Evolutionary conservation across 2,797 vertebrate species (phyloP), one percentile per base, ranked within the genome.

Genomic region (Sorex maritimensis): DNA sequence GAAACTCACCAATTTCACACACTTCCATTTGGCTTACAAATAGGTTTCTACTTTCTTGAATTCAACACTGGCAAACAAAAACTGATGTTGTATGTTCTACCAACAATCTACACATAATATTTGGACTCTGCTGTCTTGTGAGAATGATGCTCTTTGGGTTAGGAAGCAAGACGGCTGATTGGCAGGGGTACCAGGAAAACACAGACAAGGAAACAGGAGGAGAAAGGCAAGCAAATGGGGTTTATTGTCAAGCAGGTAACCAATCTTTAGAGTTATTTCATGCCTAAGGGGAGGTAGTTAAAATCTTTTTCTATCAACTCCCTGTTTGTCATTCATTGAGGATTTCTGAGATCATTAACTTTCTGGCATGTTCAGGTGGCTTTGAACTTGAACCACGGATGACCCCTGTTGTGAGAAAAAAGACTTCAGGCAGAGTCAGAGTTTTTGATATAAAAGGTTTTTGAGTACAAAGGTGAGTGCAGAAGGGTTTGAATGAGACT

Each of bases 1-100:
- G 77, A 91, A 80, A 87, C 23, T 90, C 63, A 28, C 61, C 69
- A 78, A 89, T 24, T 65, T 34, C 74, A 83, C 58, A 85, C 41
- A 49, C 46, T 83, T 90, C 65, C 10, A 30, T 79, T 88, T 79
- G 61, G 44, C 58, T 86, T 52, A 38, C 34, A 61, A 88, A 80
- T 63, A 19, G 24, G 19, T 61, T 77, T 28, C 72, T 90, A 41
- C 26, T 92, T 84, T 68, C 19, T 30, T 28, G 8, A 83, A 58
- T 63, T 86, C 58, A 81, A 19, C n/a, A 15, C 8, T 69, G 17
- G 78, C 24, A 86, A 88, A 82, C 73, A 88, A 80, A 90, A 78
- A 41, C 26, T 77, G 17, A 61, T 61, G 58, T 61, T 78, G 63
- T 68, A 85, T 89, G 49, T 81, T 89, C 19, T 79, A 12, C 38